Conservation (phyloP, 2,113 vertebrate genomes). For the Lepidothrix coronata region DNA sequence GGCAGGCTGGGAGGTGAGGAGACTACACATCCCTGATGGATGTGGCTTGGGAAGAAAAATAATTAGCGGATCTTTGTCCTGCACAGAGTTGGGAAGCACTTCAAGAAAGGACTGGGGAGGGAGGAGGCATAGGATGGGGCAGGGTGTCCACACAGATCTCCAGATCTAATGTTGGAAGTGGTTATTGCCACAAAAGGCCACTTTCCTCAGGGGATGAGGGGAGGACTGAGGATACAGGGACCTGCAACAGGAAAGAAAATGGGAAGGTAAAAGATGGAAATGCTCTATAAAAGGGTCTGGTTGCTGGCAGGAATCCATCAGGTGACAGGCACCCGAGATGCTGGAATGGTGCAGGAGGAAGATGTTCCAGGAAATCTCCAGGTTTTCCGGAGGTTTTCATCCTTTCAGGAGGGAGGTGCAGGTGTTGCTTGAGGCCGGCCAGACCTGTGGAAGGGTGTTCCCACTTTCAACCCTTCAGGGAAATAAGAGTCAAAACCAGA, state of each 20-base stretch:
- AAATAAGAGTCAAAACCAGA: rapidly evolving
- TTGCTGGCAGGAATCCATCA: not conserved
- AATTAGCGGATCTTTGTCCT: not conserved
- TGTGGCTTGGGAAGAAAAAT: not conserved
- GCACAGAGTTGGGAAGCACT: not conserved
- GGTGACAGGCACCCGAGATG: not conserved
- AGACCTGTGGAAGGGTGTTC: rapidly evolving
- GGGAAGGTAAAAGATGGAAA: not conserved
- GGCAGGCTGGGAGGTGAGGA: not conserved
- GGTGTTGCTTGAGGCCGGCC: not conserved
- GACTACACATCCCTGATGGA: not conserved
- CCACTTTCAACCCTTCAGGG: not conserved
- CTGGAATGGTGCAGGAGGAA: rapidly evolving
- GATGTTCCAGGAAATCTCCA: not conserved
- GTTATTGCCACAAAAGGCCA: not conserved
- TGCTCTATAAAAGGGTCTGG: not conserved
- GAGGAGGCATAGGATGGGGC: not conserved
- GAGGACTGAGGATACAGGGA: not conserved
- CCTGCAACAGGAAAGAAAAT: rapidly evolving
- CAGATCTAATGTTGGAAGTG: not conserved
- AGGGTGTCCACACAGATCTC: too few relatives aligned
- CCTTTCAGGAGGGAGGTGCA: not conserved
- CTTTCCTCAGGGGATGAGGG: not conserved
- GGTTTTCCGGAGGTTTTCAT: not conserved
- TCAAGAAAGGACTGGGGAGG: not conserved